These are phyloP conservation scores for Lepidostoma basale DNA, from an alignment of 1,140 invertebrate species.

Conservation along the genomic window DNA sequence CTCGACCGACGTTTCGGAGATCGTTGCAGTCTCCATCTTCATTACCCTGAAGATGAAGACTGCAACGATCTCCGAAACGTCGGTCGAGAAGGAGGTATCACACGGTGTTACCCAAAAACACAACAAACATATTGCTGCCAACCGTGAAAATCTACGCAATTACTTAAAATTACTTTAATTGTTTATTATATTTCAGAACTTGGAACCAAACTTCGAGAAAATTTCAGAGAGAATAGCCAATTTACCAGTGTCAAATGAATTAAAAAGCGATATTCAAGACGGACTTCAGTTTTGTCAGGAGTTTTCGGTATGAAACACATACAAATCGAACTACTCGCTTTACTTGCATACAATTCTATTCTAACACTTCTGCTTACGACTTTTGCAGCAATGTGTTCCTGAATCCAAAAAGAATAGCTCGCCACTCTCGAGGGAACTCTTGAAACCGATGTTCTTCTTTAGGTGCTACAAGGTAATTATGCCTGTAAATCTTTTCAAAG, in stretches of 20 bases:
- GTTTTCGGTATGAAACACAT: conserved; percentile 61
- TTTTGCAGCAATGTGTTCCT: conserved; percentile 68
- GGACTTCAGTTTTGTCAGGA: conserved; percentile 68
- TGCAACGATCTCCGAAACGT: too few relatives aligned
- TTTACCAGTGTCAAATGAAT: conserved; percentile 63
- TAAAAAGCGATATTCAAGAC: conserved; percentile 67
- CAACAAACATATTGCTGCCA: too few relatives aligned
- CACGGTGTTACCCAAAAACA: too few relatives aligned
- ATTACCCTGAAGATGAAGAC: too few relatives aligned
- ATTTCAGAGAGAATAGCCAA: conserved; percentile 65
- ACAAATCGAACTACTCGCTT: neutral
- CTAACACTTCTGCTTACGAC: neutral
- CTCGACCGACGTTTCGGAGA: too few relatives aligned
- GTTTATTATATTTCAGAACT: conserved; percentile 51
- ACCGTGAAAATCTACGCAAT: neutral
- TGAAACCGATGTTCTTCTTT: conserved; percentile 72
- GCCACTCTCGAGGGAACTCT: conserved; percentile 65
- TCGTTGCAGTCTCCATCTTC: too few relatives aligned
- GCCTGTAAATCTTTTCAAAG: too few relatives aligned
- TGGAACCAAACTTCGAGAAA: conserved; percentile 68
- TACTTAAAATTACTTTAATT: too few relatives aligned
- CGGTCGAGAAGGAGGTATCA: too few relatives aligned
- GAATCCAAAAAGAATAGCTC: conserved; percentile 66
- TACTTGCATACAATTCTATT: neutral
- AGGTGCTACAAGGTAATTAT: conserved; percentile 70